These are phyloP conservation scores for Archips crataeganus DNA, from an alignment of 2,888 invertebrate species.

Conservation along the genomic window DNA sequence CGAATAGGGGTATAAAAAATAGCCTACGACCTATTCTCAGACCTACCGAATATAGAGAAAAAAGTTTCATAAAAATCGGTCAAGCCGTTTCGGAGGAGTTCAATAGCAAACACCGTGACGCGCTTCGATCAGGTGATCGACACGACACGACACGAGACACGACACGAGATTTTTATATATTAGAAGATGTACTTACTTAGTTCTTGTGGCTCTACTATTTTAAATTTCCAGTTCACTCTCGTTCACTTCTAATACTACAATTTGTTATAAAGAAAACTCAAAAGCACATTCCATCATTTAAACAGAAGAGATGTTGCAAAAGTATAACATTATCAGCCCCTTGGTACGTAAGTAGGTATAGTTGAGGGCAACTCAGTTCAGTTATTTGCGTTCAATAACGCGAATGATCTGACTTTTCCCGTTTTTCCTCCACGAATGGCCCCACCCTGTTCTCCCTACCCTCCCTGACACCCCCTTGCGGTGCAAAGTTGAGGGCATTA, in stretches of 20 bases:
- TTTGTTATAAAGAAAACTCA: background rate
- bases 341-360: conserved; percentile 33
- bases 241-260: background rate
- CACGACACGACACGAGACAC: too few species aligned
- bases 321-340: conserved; percentile 22
- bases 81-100: too few species aligned
- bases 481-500: conserved; percentile 86
- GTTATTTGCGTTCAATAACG: conserved; percentile 83
- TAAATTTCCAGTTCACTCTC: background rate
- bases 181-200: background rate
- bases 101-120: too few species aligned
- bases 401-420: conserved; percentile 83
- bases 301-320: background rate
- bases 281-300: background rate
- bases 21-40: too few species aligned
- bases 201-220: background rate
- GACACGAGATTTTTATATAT: too few species aligned
- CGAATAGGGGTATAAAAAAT: too few species aligned
- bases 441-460: conserved; percentile 52
- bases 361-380: conserved; percentile 70
- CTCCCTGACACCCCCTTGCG: conserved; percentile 68
- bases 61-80: too few species aligned
- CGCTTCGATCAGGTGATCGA: too few species aligned
- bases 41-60: too few species aligned
- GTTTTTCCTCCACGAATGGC: conserved; percentile 77